A percentile compares a stretch with the other conserved stretches of the same genome.
Evolutionary conservation across 2,113 vertebrate genomes (phyloP).

Genomic region (Bungarus multicinctus): DNA sequence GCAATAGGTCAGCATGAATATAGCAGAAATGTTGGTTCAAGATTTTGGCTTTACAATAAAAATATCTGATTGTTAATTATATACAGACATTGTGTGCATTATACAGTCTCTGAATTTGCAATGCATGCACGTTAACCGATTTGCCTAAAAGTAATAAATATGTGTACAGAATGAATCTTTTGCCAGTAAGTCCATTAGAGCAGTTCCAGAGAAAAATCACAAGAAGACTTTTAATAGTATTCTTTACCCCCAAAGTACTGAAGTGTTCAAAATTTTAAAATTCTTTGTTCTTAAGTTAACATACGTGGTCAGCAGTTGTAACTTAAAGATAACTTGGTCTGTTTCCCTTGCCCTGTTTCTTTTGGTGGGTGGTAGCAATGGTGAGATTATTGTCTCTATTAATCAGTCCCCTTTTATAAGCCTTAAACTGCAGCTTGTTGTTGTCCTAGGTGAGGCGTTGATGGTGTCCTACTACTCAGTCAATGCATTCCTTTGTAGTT

Average conservation of each 20-base stretch:
- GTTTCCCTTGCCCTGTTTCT: not conserved
- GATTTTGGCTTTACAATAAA: not conserved
- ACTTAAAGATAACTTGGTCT: not conserved
- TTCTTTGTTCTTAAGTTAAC: not conserved
- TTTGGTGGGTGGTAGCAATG: not conserved
- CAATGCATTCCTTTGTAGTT: not conserved
- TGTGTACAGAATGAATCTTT: not conserved
- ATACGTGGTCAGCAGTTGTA: not conserved
- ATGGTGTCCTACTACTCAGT: constrained; percentile 38
- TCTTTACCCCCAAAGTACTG: not conserved
- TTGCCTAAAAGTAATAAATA: not conserved
- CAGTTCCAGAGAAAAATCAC: not conserved
- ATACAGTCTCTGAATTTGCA: not conserved
- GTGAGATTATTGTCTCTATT: not conserved
- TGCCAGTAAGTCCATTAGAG: not conserved
- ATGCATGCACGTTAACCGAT: not conserved
- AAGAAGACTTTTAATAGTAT: not conserved
- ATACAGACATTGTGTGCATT: not conserved
- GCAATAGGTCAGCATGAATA: not conserved
- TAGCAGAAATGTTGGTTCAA: not conserved
- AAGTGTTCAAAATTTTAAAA: not conserved
- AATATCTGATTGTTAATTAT: not conserved
- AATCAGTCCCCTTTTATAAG: not conserved
- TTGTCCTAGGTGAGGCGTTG: constrained; percentile 17
- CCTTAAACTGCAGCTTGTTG: constrained; percentile 46